Base-by-base conservation (phyloP, 2,797 vertebrate genomes). In the Alosa sapidissima region DNA sequence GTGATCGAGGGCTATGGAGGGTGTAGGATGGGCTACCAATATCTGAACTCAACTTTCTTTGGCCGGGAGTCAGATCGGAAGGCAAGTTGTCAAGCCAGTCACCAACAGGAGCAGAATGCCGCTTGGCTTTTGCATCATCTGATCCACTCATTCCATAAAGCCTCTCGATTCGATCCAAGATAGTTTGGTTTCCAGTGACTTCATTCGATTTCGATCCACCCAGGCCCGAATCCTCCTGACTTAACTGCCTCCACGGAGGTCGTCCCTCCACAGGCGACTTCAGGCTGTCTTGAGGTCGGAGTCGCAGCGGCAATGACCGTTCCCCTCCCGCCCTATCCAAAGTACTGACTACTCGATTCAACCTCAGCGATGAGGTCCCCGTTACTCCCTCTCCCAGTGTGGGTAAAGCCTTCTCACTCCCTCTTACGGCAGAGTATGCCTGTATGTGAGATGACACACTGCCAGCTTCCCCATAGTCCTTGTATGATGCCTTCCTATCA, bases 111-210 rank as follows among this genome's bases (percentile, higher is more conserved):
- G 81, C 82, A 4, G 86, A 86, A 24, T 84, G 48, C 36, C 85
- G 81, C 16, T 87, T 90, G 13, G 28, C 75, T 89, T 52, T 82
- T 85, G 81, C 16, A 72, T 89, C 86, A 58, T 87, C 82, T 3
- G 88, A 62, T 81, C 68, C 88, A 68, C 86, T 84, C 52, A 88
- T 87, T 21, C 88, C 89, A 10, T 87, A 94, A 1, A 96, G 94
- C 85, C 92, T 95, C 75, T 94, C 90, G 81, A 96, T 95, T 49
- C 95, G 90, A 82, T 95, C 93, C 82, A 60, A 60, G 88, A 95
- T 95, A 78, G 91, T 93, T 85, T 93, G 91, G 82, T 92, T 91
- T 86, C 92, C 91, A 87, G 89, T 91, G 19, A 90, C 36, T 49
- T 91, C 92, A 1, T 81, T 21, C 0, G 78, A 84, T 24, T 84